These are phyloP conservation scores for Paracanthobrama guichenoti DNA, from an alignment of 2,113 vertebrate species.

Conservation along the genomic window DNA sequence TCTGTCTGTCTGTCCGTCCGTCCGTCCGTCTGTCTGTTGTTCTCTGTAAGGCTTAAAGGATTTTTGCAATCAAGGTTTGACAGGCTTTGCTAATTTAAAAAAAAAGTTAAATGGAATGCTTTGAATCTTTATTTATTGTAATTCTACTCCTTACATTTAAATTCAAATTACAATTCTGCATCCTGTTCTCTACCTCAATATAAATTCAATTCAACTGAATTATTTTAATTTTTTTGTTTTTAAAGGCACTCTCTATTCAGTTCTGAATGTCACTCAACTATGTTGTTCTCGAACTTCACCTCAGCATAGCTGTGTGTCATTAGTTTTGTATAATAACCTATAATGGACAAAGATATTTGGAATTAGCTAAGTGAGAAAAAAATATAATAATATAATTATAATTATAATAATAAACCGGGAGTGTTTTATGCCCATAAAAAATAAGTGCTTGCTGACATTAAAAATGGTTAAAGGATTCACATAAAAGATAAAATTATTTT, in stretches of 20 bases:
- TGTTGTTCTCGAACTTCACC: too few species aligned
- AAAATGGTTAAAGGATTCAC: too few species aligned
- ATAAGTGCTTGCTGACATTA: not conserved
- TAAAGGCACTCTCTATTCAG: too few species aligned
- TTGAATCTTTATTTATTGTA: not conserved
- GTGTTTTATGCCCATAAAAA: too few species aligned
- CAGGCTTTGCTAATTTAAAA: not conserved
- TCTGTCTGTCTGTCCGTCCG: not conserved
- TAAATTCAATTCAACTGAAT: not conserved
- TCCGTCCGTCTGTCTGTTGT: not conserved
- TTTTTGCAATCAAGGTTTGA: not conserved
- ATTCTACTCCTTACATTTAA: not conserved
- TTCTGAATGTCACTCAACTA: too few species aligned
- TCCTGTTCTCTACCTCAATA: not conserved
- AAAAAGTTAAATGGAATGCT: not conserved
- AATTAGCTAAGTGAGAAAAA: too few species aligned
- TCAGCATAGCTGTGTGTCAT: too few species aligned
- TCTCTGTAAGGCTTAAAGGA: not conserved
- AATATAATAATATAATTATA: too few species aligned
- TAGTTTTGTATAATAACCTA: too few species aligned
- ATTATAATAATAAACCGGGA: not conserved
- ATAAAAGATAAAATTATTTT: not conserved
- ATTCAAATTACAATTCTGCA: not conserved
- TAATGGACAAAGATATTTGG: too few species aligned
- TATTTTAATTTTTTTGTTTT: not conserved